Evolutionary conservation across 1,140 invertebrate species (phyloP).

Genomic region (Maconellicoccus hirsutus): DNA sequence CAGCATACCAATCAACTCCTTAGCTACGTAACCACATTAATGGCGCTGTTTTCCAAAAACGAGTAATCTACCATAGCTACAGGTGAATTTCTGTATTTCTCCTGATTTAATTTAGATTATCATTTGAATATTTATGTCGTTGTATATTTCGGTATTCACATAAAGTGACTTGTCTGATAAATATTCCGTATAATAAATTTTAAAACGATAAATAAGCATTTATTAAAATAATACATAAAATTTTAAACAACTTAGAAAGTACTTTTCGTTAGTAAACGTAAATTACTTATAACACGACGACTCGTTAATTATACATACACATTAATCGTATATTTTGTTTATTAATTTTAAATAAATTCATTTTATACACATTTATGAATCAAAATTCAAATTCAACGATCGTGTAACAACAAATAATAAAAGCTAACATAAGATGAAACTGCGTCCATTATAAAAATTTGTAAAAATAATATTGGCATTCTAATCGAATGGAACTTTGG

Average conservation of each 20-base stretch:
- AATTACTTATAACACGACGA: constrained; percentile 9
- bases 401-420: background rate
- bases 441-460: background rate
- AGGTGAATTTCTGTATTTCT: no score
- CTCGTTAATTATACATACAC: background rate
- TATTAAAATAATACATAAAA: background rate
- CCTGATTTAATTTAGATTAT: no score
- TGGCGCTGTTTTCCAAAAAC: no score
- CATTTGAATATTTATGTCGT: no score
- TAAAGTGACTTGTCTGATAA: no score
- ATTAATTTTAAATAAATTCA: background rate
- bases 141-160: no score
- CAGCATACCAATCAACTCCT: no score
- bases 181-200: background rate
- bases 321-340: background rate
- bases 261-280: background rate
- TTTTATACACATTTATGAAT: background rate
- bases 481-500: background rate
- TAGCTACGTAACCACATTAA: no score
- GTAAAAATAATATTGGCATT: background rate
- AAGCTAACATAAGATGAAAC: background rate
- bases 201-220: background rate
- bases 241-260: background rate
- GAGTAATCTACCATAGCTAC: no score
- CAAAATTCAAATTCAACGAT: background rate